Base-by-base conservation (phyloP, 2,797 vertebrate species). In the Betta splendens region DNA sequence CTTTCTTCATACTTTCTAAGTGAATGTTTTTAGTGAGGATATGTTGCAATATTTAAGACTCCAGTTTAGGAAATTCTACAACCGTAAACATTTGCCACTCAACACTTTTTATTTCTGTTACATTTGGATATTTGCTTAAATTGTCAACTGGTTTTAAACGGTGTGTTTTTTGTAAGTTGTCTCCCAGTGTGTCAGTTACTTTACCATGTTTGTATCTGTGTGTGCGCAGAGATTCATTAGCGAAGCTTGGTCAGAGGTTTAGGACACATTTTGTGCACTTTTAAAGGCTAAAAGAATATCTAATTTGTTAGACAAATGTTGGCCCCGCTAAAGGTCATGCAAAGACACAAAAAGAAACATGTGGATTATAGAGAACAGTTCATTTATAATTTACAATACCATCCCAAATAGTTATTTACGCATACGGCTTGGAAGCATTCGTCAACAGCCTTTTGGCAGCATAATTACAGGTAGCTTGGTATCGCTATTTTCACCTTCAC, bases 181-280 rank as follows among this genome's bases (percentile, higher is more conserved):
- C 49, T 51, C 26, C 33, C 44, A 37, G 36, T 22, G 20, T 47
- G 20, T 59, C 43, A 60, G 11, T 66, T 36, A 22, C 20, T 68
- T 49, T 68, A 35, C n/a, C n/a, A n/a, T n/a, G 59, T 42, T 11
- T 47, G 20, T 48, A 15, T 64, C 6, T 29, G 33, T 15, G 12
- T n/a, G 20, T 47, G 31, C 58, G 55, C 62, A 21, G 52, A 80
- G 72, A 85, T 80, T 89, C 79, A 89, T 89, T 88, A 87, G 63
- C 63, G 35, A 47, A 23, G 53, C 25, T 26, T 9, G 38, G 18
- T 69, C 31, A 57, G 66, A 61, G 10, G 37, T 44, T 58, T 21
- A 16, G 29, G 23, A 53, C 18, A 36, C 17, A 63, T 65, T 64
- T 62, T 31, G 40, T 54, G 40, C 12, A 22, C 35, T 58, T 79